Evolutionary conservation across 2,888 invertebrate species (phyloP), one percentile per base, ranked within the genome.

Genomic region (Zygogramma bicolorata): DNA sequence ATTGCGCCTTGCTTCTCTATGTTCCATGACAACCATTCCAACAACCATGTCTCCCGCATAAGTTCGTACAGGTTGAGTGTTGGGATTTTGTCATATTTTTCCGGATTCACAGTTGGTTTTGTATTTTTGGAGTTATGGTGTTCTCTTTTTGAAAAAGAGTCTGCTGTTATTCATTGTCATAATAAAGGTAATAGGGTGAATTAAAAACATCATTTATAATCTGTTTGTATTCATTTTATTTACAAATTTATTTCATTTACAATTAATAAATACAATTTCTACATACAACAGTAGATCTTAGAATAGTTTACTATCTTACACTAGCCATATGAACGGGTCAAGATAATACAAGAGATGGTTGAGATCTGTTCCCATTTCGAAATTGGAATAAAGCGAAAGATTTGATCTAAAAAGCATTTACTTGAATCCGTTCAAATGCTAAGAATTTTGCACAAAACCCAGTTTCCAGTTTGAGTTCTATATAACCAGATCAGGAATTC

Each of bases 201-300:
- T 18, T 18, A 7, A 46, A 46, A 46, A 7, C 2, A 46, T 46
- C 18, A 1, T 18, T 18, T 18, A 8, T 18, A 18, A 42, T 13
- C 25, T 53, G 13, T 13, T 22, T 10, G 25, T 53, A 25, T n/a
- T 13, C 27, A 42, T 29, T 79, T 80, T 82, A 82, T 82, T 79
- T 81, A 82, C 82, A 82, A 75, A 75, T 75, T 68, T 77, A 75
- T 79, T 78, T 77, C 79, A 80, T 75, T 77, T 74, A 75, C 68
- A 72, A 42, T 63, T 68, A 71, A 72, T 72, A 68, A 72, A 72
- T 80, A 79, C 78, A 72, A 49, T 63, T 69, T 72, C 65, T 72
- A 68, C 62, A 42, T 71, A 71, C 71, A 68, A 65, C 68, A 49
- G 58, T 68, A 68, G 29, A 46, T 34, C 53, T 68, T 49, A 65